Evolutionary conservation across 2,888 invertebrate species (phyloP).

Genomic region (Morinoia aosen): DNA sequence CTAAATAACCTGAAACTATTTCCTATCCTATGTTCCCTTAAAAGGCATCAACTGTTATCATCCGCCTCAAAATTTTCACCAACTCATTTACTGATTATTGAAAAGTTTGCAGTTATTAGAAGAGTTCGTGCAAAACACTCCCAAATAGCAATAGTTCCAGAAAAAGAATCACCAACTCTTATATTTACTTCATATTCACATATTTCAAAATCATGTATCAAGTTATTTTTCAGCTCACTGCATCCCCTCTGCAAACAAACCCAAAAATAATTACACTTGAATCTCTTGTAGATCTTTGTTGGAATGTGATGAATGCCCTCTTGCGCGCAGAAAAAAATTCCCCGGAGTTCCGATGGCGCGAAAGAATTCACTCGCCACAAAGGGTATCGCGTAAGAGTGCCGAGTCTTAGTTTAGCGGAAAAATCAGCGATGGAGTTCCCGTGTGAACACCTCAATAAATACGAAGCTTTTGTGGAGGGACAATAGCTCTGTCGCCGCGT

Average conservation of each 20-base stretch:
- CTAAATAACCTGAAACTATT: too few relatives aligned
- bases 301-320: not conserved
- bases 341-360: not conserved
- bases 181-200: not conserved
- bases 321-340: not conserved
- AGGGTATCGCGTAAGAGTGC: not conserved
- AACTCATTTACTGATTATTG: too few relatives aligned
- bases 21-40: too few relatives aligned
- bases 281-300: not conserved
- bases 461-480: constrained; percentile 14
- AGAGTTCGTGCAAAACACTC: not conserved
- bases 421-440: constrained; percentile 43
- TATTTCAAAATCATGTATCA: not conserved
- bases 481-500: constrained; percentile 35
- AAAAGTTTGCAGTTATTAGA: too few relatives aligned
- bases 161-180: not conserved
- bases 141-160: not conserved
- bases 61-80: too few relatives aligned
- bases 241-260: not conserved
- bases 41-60: too few relatives aligned
- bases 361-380: not conserved
- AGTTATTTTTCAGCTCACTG: not conserved
- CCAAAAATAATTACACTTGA: not conserved
- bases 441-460: constrained; percentile 45
- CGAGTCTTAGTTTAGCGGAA: constrained; percentile 5